A percentile compares a stretch with the other conserved stretches of the same genome.
Evolutionary conservation across 2,888 invertebrate genomes (phyloP).

Genomic region (Bellardia pandia): DNA sequence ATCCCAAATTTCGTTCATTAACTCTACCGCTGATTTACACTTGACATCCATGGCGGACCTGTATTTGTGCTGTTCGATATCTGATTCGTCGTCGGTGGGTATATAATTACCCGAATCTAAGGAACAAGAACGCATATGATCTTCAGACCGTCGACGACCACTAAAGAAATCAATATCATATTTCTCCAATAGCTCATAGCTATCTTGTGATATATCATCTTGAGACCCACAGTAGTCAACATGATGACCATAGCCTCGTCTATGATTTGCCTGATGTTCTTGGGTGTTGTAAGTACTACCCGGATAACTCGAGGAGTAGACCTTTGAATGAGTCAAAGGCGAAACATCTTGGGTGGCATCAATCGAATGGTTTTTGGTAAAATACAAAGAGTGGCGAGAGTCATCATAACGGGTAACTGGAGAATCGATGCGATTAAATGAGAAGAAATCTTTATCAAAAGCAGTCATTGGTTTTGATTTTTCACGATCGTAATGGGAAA

Average conservation of each 20-base stretch:
- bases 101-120: slow-evolving; percentile 91
- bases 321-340: slow-evolving; percentile 87
- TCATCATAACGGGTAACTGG: slow-evolving; percentile 91
- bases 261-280: slow-evolving; percentile 79
- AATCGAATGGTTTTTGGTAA: slow-evolving; percentile 87
- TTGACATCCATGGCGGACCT: slow-evolving; percentile 86
- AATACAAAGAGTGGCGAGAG: slow-evolving; percentile 87
- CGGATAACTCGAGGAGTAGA: slow-evolving; percentile 94
- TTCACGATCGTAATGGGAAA: slow-evolving; percentile 87
- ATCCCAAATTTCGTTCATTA: slow-evolving; percentile 91
- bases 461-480: slow-evolving; percentile 84
- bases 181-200: slow-evolving; percentile 93
- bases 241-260: slow-evolving; percentile 86
- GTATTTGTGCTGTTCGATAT: slow-evolving; percentile 86
- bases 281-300: slow-evolving; percentile 89
- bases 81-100: slow-evolving; percentile 89
- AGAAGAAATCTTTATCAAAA: slow-evolving; percentile 84
- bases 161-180: slow-evolving; percentile 85
- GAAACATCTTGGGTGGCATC: slow-evolving; percentile 88
- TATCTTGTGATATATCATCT: slow-evolving; percentile 94
- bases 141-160: slow-evolving; percentile 83
- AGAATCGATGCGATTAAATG: slow-evolving; percentile 86
- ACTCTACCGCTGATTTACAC: slow-evolving; percentile 88
- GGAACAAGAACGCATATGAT: slow-evolving; percentile 88
- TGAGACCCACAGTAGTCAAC: slow-evolving; percentile 87